Evolutionary conservation across 2,888 invertebrate species (phyloP).

Genomic region (Drepanosiphum platanoidis): DNA sequence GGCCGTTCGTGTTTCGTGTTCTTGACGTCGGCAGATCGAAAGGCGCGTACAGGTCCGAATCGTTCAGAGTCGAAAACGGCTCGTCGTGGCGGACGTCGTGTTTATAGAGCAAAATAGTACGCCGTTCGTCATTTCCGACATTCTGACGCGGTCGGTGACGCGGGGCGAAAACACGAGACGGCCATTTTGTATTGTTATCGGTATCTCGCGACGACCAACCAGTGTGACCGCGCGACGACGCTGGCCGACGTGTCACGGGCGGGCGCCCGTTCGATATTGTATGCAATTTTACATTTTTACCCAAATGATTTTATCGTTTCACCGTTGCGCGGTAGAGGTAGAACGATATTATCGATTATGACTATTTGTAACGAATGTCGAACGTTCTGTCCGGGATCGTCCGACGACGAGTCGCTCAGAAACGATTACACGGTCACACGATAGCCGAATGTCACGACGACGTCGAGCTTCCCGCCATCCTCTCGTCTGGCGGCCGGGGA

Average conservation of each 20-base stretch:
- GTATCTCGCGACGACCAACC: not conserved
- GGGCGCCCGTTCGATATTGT: too few species aligned
- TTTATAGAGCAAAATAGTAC: not conserved
- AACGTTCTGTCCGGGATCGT: too few species aligned
- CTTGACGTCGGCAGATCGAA: not conserved
- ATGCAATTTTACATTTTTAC: too few species aligned
- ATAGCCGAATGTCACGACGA: too few species aligned
- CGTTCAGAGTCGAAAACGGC: not conserved
- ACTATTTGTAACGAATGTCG: too few species aligned
- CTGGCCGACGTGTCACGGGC: not conserved
- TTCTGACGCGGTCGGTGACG: not conserved
- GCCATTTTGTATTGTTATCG: conserved; percentile 29
- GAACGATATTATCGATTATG: too few species aligned
- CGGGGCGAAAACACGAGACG: not conserved
- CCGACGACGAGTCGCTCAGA: too few species aligned
- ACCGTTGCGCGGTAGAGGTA: too few species aligned
- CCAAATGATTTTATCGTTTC: too few species aligned
- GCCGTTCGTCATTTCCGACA: not conserved
- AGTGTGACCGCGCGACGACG: not conserved
- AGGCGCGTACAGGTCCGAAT: not conserved
- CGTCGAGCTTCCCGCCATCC: too few species aligned
- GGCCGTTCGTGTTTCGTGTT: not conserved
- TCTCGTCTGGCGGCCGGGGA: too few species aligned
- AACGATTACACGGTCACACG: too few species aligned
- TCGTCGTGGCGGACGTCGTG: not conserved